Percentiles rank a stretch among this genome's conserved stretches.
These are phyloP conservation scores for Acleris sparsana DNA, from an alignment of 2,888 invertebrate species.

Conservation along the genomic window DNA sequence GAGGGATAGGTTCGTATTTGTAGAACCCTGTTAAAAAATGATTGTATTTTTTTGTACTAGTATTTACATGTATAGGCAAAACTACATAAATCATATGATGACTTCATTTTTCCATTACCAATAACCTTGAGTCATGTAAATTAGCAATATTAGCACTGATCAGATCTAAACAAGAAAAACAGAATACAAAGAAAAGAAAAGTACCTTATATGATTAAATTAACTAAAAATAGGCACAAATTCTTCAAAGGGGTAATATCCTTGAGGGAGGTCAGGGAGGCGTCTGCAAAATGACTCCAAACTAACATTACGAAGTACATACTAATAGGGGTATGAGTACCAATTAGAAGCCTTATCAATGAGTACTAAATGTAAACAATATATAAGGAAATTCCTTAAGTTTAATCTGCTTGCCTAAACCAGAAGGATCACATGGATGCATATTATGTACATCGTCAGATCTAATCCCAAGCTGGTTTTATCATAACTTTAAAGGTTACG, in stretches of 20 bases:
- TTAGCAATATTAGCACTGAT: slow-evolving; percentile 24
- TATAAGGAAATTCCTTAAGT: neutral
- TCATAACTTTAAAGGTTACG: neutral
- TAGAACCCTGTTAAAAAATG: too few species aligned
- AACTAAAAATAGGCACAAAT: slow-evolving; percentile 25
- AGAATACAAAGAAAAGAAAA: slow-evolving; percentile 13
- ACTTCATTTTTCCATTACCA: slow-evolving; percentile 3
- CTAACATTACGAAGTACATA: too few species aligned
- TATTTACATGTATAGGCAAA: too few species aligned
- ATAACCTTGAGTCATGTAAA: slow-evolving; percentile 6
- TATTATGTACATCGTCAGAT: neutral
- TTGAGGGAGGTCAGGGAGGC: slow-evolving; percentile 33
- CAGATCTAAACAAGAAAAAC: slow-evolving; percentile 14
- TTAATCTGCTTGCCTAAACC: neutral
- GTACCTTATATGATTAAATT: neutral
- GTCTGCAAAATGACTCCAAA: neutral
- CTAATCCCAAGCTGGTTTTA: neutral
- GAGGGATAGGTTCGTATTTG: too few species aligned
- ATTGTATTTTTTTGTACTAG: too few species aligned
- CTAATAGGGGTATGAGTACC: neutral
- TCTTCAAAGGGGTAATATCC: slow-evolving; percentile 33
- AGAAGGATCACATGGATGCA: neutral
- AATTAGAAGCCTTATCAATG: slow-evolving; percentile 10
- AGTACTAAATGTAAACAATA: neutral
- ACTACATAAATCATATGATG: too few species aligned